phyloP scores from a whole-genome alignment of 35 echinoderm and acorn worm genomes.

The Amphiura filiformis region DNA sequence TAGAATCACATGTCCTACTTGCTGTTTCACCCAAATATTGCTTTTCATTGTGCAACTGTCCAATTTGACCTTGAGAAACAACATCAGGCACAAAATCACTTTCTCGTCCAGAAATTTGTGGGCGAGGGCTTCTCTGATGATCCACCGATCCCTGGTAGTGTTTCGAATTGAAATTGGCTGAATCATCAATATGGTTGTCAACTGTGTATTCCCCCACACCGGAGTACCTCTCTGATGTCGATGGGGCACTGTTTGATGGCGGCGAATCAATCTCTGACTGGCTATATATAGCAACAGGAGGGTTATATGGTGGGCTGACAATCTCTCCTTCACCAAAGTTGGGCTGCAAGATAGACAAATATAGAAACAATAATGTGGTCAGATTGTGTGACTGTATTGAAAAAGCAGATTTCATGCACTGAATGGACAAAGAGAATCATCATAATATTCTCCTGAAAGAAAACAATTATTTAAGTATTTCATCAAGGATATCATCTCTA shows the following conservation, averaged over 20 bases:
- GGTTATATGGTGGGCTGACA: not conserved
- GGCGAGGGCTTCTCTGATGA: not conserved
- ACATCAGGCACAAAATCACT: not conserved
- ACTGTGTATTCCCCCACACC: not conserved
- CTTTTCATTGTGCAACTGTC: not conserved
- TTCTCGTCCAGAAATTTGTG: not conserved
- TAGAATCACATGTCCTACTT: too few relatives aligned
- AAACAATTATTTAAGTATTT: too few relatives aligned
- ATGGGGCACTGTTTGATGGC: not conserved
- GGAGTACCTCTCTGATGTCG: not conserved
- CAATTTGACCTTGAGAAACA: not conserved
- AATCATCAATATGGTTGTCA: not conserved
- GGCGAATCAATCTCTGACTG: not conserved
- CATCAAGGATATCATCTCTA: too few relatives aligned
- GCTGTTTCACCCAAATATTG: not conserved
- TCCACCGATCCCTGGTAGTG: not conserved
- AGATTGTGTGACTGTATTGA: not conserved
- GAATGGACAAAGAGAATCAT: too few relatives aligned
- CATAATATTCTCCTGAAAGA: too few relatives aligned
- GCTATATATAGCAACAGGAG: not conserved
- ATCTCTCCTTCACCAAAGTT: slow-evolving; percentile 28
- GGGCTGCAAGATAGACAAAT: slow-evolving; percentile 15
- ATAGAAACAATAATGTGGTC: too few relatives aligned
- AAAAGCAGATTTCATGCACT: too few relatives aligned
- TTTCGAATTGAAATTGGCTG: not conserved